phyloP scores from a whole-genome alignment of 2,888 invertebrate species.

The Tridacna gigas region DNA sequence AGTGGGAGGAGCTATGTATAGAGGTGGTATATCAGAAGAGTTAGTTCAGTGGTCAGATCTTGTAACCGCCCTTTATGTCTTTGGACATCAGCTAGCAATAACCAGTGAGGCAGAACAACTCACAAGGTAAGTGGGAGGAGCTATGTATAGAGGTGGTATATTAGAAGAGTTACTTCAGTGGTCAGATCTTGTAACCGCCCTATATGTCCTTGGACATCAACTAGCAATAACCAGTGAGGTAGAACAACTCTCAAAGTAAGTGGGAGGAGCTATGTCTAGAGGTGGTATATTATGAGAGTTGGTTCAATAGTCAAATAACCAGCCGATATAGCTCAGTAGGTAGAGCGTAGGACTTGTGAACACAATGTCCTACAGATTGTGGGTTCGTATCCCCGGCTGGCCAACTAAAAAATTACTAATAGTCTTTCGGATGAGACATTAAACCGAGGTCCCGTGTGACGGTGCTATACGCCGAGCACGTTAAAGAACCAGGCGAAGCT shows the following conservation, averaged over 20 bases:
- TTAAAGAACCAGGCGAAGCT: no score
- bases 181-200: slow-evolving; percentile 85
- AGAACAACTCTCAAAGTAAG: slow-evolving; percentile 82
- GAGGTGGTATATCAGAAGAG: background rate
- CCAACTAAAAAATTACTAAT: no score
- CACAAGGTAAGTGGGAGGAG: slow-evolving; percentile 73
- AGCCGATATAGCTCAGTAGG: no score
- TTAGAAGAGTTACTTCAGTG: slow-evolving; percentile 86
- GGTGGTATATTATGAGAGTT: background rate
- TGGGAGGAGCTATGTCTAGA: background rate
- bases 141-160: slow-evolving; percentile 84
- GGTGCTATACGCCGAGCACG: slow-evolving; percentile 85
- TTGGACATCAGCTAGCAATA: slow-evolving; percentile 85
- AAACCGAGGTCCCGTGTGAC: no score
- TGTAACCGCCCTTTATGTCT: slow-evolving; percentile 79
- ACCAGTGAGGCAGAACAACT: slow-evolving; percentile 84
- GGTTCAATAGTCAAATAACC: background rate
- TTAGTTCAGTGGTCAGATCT: background rate
- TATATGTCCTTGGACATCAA: slow-evolving; percentile 85
- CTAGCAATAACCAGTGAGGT: slow-evolving; percentile 85
- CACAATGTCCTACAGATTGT: no score
- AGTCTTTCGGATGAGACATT: no score
- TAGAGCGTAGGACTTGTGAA: no score
- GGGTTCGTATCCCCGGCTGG: no score
- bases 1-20: slow-evolving; percentile 42